Evolutionary conservation across 2,797 vertebrate species (phyloP), one percentile per base, ranked within the genome.

Genomic region (Myripristis jacobus): DNA sequence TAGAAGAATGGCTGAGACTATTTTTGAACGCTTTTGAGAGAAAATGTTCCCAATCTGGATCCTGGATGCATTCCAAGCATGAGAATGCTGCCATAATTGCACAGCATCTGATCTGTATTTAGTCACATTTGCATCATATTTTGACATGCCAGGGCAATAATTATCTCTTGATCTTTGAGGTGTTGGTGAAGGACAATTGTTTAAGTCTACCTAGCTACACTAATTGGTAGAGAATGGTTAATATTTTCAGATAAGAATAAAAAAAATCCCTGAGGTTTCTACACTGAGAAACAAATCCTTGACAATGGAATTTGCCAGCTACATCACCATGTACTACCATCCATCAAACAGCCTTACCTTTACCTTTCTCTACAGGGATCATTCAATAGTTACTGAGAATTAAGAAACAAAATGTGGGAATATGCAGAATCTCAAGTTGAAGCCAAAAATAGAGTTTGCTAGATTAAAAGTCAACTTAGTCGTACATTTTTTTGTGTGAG

Each of bases 41-140:
- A 44, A 46, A 19, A 6, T 46, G 4, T 46, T 19, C 18, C 18
- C 44, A 47, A 3, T n/a, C 44, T n/a, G 1, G 9, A 19, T 18
- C 18, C 44, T 19, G 44, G 4, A 41, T 19, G 44, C 10, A n/a
- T 19, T 47, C 44, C n/a, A 19, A 47, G 19, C n/a, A 47, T 19
- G 44, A 19, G n/a, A 47, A 3, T 8, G 11, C 44, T 47, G n/a
- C 5, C 8, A 5, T 7, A n/a, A 24, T 18, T 2, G 7, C 34
- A 24, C 10, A 22, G 34, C 24, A 31, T 15, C 11, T 25, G 11
- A 22, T 59, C 38, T 59, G 38, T 25, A 25, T 59, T 61, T 61
- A 25, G 47, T 61, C 59, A 47, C 21, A 47, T 29, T 61, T 47
- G 21, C 59, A 48, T 61, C 43, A 29, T 47, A n/a, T 19, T 29